phyloP scores from a whole-genome alignment of 1,140 invertebrate species.

The Trachymyrmex cornetzi region DNA sequence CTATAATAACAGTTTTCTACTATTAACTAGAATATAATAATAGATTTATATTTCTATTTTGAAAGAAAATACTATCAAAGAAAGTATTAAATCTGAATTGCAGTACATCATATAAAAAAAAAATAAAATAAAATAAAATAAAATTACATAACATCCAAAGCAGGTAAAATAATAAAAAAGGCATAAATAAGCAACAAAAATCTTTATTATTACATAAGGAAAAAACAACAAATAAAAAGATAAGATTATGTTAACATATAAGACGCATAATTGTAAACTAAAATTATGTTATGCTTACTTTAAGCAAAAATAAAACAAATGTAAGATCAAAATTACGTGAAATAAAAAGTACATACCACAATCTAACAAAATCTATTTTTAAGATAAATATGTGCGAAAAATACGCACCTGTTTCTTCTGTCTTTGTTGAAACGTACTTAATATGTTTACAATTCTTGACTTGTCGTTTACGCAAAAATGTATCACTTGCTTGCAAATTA shows the following conservation, averaged over 20 bases:
- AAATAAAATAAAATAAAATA: neutral
- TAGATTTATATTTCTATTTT: neutral
- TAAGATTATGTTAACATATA: constrained; percentile 33
- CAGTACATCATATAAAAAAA: neutral
- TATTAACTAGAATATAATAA: neutral
- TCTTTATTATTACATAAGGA: constrained; percentile 53
- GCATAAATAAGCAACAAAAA: constrained; percentile 42
- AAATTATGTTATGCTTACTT: constrained; percentile 14
- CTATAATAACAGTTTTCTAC: constrained; percentile 11
- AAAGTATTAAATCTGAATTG: neutral
- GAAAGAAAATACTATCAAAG: neutral
- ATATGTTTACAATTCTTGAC: constrained; percentile 77
- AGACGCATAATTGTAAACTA: neutral
- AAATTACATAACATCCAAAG: neutral
- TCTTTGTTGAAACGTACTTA: constrained; percentile 74
- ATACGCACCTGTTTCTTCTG: constrained; percentile 67
- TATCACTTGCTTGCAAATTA: constrained; percentile 74
- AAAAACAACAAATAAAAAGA: constrained; percentile 44
- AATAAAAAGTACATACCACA: constrained; percentile 27
- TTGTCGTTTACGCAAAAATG: constrained; percentile 75
- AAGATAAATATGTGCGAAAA: constrained; percentile 42
- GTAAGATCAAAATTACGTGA: neutral
- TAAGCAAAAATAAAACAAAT: constrained; percentile 33
- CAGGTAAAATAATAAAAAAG: constrained; percentile 46
- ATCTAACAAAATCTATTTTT: constrained; percentile 6